phyloP scores from a whole-genome alignment of 2,113 vertebrate species.

The Lipotes vexillifer region DNA sequence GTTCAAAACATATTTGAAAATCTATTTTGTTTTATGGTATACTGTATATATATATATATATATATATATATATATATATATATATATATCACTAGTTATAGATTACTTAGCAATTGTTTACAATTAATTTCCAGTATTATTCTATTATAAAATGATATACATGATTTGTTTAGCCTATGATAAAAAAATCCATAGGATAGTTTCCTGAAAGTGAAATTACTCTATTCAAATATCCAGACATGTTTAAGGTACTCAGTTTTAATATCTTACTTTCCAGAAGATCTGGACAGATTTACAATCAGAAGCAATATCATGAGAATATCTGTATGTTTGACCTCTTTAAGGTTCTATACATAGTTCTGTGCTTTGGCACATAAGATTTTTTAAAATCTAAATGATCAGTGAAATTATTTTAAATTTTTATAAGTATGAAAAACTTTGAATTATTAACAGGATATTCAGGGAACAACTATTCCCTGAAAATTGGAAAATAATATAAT shows the following conservation, averaged over 20 bases:
- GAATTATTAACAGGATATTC: neutral
- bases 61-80: neutral
- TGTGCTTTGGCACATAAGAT: neutral
- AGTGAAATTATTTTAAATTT: neutral
- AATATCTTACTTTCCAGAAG: neutral
- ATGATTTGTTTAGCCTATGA: neutral
- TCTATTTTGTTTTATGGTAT: neutral
- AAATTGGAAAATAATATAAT: neutral
- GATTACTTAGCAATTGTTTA: neutral
- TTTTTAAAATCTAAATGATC: neutral
- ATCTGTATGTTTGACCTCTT: neutral
- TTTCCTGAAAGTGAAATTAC: neutral
- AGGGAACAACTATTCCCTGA: neutral
- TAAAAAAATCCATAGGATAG: neutral
- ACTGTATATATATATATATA: neutral
- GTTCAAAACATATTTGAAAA: neutral
- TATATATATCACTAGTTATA: neutral
- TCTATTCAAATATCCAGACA: neutral
- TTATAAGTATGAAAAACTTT: neutral
- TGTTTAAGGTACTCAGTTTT: neutral
- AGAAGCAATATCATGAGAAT: neutral
- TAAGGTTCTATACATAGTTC: neutral
- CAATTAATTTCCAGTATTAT: neutral
- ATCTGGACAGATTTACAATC: neutral
- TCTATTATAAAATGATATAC: neutral